Evolutionary conservation across 2,888 invertebrate species (phyloP), one percentile per base, ranked within the genome.

Genomic region (Cyclophora punctaria): DNA sequence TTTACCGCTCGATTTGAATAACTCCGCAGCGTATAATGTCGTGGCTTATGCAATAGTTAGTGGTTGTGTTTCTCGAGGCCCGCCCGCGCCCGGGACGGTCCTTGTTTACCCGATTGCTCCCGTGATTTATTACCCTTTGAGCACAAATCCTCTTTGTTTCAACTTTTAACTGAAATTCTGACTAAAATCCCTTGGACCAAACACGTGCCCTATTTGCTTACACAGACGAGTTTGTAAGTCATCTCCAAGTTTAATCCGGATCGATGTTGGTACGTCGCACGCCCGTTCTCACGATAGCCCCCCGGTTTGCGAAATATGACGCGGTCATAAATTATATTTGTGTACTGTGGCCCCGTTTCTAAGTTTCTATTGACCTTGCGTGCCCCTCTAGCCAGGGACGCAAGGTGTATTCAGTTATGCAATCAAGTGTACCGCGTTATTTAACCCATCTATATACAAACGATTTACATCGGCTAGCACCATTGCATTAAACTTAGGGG

Each of bases 331-430:
- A 73, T 75, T 66, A 65, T 68, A 66, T 67, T 63, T 60, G 60
- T 61, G 64, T 66, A 64, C 63, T 58, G 57, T 60, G 60, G 58
- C 59, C 58, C 59, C 48, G 57, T 56, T 57, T 55, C 56, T 46
- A 62, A 66, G 63, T 69, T 73, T 67, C 53, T 62, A 66, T 69
- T 71, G 78, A 73, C 77, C 78, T 79, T 75, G 72, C 58, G 56
- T 58, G 60, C 67, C 65, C 73, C 69, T 66, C 66, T 67, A 63
- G 68, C 64, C 63, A 69, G 66, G 71, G 74, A 69, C 63, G 70
- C 67, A 72, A 75, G 73, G 73, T 77, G 73, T 69, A 67, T 69
- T 70, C 56, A 58, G 62, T 66, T 53, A 54, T 52, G 56, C 63
- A 65, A 70, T 57, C 63, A 67, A 67, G 5, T 37, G 37, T 5